Conservation (phyloP, 1,140 invertebrate genomes). For the Heliconius congener region DNA sequence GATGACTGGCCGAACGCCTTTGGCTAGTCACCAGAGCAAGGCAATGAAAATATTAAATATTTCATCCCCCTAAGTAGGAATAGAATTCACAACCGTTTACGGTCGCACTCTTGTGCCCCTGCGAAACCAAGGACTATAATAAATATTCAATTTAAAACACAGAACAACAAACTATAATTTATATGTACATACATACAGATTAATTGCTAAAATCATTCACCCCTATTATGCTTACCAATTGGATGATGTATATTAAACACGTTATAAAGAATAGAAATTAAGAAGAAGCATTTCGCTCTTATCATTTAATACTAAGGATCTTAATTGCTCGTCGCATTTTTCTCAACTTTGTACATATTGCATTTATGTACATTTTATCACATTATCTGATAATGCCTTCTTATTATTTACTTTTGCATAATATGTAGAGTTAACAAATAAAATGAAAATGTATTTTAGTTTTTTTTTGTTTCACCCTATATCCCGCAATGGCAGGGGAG, state of each 20-base stretch:
- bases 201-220: not conserved
- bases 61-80: no score
- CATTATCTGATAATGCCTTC: not conserved
- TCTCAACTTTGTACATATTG: not conserved
- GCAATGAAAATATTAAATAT: no score
- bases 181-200: not conserved
- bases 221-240: not conserved
- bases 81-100: no score
- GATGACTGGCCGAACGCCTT: no score
- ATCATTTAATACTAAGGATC: not conserved
- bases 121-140: not conserved
- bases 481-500: no score
- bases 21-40: no score
- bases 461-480: not conserved
- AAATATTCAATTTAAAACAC: not conserved
- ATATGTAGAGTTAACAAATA: not conserved
- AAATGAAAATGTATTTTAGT: not conserved
- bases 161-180: no score
- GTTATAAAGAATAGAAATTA: not conserved
- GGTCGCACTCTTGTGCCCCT: not conserved
- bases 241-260: not conserved
- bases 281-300: not conserved
- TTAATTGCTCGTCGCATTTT: not conserved
- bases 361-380: not conserved
- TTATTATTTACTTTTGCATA: not conserved